phyloP scores from a whole-genome alignment of 2,113 vertebrate species.

The Gambusia affinis region DNA sequence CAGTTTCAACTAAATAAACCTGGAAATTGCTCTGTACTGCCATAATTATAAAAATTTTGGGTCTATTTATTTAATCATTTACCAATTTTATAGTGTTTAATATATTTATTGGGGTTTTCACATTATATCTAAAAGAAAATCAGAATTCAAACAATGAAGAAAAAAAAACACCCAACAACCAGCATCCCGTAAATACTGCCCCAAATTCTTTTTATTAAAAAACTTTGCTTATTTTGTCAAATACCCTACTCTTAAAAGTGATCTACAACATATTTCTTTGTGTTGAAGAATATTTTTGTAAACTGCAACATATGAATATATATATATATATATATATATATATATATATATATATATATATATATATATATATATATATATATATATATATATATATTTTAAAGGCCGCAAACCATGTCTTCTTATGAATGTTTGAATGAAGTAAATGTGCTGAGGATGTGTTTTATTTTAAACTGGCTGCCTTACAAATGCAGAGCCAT shows the following conservation, averaged over 20 bases:
- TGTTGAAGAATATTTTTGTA: neutral
- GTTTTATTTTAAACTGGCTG: neutral
- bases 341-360: too few relatives aligned
- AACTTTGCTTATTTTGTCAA: neutral
- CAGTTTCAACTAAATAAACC: neutral
- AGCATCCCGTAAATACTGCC: too few relatives aligned
- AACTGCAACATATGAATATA: neutral
- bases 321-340: too few relatives aligned
- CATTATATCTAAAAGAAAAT: too few relatives aligned
- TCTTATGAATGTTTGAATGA: slow-evolving; percentile 8
- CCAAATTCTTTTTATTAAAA: too few relatives aligned
- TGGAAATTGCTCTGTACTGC: neutral
- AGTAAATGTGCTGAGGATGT: neutral
- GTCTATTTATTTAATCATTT: neutral
- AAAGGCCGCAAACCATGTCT: neutral
- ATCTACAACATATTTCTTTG: neutral
- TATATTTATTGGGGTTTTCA: too few relatives aligned
- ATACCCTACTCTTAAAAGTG: too few relatives aligned
- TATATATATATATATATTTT: neutral
- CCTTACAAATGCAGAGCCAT: too few relatives aligned
- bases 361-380: too few relatives aligned
- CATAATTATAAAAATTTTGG: neutral
- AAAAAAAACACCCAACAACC: too few relatives aligned
- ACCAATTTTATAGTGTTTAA: too few relatives aligned
- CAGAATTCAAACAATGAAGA: too few relatives aligned